A percentile compares a stretch with the other conserved stretches of the same genome.
Conservation (phyloP, 2,113 vertebrate species). For the Aldabrachelys gigantea region DNA sequence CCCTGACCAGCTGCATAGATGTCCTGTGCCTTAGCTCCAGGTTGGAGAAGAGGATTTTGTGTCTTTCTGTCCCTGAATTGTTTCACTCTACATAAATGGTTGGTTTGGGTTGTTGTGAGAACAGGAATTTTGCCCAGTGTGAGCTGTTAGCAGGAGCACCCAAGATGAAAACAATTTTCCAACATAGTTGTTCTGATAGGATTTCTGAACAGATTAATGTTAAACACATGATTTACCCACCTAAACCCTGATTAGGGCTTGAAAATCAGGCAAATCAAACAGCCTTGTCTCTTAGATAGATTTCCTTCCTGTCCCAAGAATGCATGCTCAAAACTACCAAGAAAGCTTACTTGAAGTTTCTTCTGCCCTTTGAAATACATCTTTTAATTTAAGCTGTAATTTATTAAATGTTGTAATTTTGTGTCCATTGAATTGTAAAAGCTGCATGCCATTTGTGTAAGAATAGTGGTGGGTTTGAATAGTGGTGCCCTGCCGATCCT, state of each 20-base stretch:
- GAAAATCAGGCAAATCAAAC: not conserved
- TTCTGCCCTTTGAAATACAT: not conserved
- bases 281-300: not conserved
- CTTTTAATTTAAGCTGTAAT: conserved; percentile 8
- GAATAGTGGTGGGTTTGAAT: not conserved
- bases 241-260: not conserved
- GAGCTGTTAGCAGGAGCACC: not conserved
- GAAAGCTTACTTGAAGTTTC: not conserved
- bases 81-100: not conserved
- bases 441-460: not conserved
- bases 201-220: not conserved
- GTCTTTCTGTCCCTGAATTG: not conserved
- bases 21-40: not conserved
- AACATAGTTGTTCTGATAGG: not conserved
- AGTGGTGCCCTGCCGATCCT: not conserved
- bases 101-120: not conserved
- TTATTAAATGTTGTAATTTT: conserved; percentile 16
- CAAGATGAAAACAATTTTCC: conserved; percentile 6
- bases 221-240: not conserved
- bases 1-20: not conserved
- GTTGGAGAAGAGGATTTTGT: not conserved
- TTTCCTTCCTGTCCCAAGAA: not conserved
- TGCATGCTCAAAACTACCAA: not conserved
- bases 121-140: not conserved
- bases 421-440: not conserved